Evolutionary conservation across 2,113 vertebrate genomes (phyloP), one percentile per base, ranked within the genome.

Genomic region (Dipodomys spectabilis): DNA sequence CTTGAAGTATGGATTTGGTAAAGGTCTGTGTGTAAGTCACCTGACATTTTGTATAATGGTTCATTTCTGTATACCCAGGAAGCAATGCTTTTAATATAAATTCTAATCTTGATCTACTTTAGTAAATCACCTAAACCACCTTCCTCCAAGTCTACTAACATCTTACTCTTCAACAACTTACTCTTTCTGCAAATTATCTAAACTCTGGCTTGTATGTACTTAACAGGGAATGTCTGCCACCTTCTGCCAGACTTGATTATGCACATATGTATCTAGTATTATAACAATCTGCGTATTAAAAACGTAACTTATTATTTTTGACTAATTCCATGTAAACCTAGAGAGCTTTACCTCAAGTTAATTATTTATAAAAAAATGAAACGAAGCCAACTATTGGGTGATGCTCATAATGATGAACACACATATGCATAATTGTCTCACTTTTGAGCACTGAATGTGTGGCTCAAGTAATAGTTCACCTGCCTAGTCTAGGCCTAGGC

Each of bases 111-210:
- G 91, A 32, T 94, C 53, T 57, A 92, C 86, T 88, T 93, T 95
- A 94, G 78, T 92, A 13, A 57, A 57, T 67, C 92, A 94, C 78
- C 85, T 71, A 97, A 89, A 39, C 82, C 88, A 96, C 57, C 39
- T 93, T 92, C 39, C 62, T 44, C 69, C 71, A 57, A 77, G 68
- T 93, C 82, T 93, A 79, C 78, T 89, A 57, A 94, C 92, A 95
- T 92, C 89, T n/a, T n/a, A 84, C 44, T 97, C n/a, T 96, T 53
- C 83, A 88, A 86, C 85, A 45, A 95, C 62, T 88, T 94, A 94
- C 64, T 97, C 94, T 97, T 96, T 86, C 96, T 96, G 96, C 95
- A 97, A 92, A 72, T 97, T 97, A 95, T 97, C 94, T 93, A 96
- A 97, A 93, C 74, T 5, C 67, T 96, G 77, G 78, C 77, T 95